Base-by-base conservation (phyloP, 2,888 invertebrate genomes). In the Pheosia gnoma region DNA sequence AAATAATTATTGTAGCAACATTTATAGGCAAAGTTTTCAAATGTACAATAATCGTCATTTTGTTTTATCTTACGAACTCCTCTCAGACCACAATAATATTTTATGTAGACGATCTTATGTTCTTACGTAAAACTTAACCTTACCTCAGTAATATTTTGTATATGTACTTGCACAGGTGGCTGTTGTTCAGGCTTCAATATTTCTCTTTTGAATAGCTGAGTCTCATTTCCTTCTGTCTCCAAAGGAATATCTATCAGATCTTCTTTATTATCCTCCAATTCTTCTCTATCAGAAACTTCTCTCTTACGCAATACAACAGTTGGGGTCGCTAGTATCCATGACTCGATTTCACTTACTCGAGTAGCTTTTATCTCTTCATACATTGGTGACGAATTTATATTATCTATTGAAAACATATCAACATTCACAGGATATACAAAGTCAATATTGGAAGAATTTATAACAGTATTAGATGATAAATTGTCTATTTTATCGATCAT, bases 121-220 rank as follows among this genome's bases (percentile, higher is more conserved):
- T 25, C 25, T 25, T 25, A 25, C 25, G 25, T 3, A 39, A 39
- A 7, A 39, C 43, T 45, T 9, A 47, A 0, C 11, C 63, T 81
- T 81, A 91, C 93, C 87, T 94, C 93, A n/a, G 93, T 91, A 63
- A 96, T 94, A 77, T 96, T 95, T 79, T 96, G 96, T 73, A 96
- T 96, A 75, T 95, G 94, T 61, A 96, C 95, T 77, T 94, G 94
- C 6, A 96, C 95, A 0, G 95, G 95, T 37, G 93, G 93, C 59
- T 93, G 93, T 66, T 93, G 93, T 39, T 94, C 93, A 0, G 93
- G 91, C 53, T 88, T 92, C 61, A 93, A 84, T 54, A 93, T 93
- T 76, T 93, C 93, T 45, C 93, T 86, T 64, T 93, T 93, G 61
- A 85, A 93, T 52, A 93, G 59, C 4, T 85, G 58, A 0, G 90